phyloP scores from a whole-genome alignment of 1,140 invertebrate species.

The Glomeris maerens region DNA sequence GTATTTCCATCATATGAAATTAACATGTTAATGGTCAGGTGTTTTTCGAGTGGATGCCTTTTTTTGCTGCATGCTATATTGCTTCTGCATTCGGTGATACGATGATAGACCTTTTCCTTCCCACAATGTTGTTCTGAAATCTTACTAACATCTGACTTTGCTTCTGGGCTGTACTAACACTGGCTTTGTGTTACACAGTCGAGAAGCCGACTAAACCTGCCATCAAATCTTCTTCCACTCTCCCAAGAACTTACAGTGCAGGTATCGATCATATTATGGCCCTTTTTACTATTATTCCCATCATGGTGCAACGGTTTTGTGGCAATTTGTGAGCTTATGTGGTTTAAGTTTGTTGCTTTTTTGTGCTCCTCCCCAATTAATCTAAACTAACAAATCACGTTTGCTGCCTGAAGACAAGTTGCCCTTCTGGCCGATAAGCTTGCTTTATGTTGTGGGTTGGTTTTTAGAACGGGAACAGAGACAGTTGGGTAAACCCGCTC shows the following conservation, averaged over 20 bases:
- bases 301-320: not conserved
- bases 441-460: not conserved
- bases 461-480: conserved; percentile 40
- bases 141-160: no score
- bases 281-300: conserved; percentile 5
- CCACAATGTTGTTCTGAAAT: no score
- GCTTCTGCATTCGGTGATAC: no score
- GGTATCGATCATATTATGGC: conserved; percentile 9
- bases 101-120: no score
- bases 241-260: conserved; percentile 55
- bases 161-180: not conserved
- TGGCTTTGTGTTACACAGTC: conserved; percentile 50
- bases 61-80: no score
- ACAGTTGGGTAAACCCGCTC: conserved; percentile 65
- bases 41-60: no score
- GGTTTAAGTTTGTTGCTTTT: not conserved
- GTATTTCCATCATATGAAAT: no score
- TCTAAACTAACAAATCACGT: not conserved
- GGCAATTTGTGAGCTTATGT: not conserved
- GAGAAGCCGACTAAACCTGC: conserved; percentile 86
- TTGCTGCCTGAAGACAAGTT: no score
- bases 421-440: no score
- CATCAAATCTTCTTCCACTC: conserved; percentile 83
- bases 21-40: no score
- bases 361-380: not conserved